Conservation (phyloP, 1,140 invertebrate genomes). For the Scaptomyza hsui region DNA sequence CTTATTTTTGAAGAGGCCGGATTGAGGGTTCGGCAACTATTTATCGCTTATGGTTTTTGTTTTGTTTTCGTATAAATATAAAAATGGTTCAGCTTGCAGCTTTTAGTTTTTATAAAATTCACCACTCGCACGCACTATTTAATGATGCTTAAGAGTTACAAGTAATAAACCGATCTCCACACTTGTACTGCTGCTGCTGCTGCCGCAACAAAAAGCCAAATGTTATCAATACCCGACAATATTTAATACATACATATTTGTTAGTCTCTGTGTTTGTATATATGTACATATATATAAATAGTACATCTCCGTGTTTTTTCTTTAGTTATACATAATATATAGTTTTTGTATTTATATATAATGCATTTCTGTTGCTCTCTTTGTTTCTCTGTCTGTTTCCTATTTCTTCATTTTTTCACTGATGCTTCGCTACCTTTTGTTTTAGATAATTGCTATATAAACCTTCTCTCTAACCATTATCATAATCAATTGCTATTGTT, state of each 20-base stretch:
- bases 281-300: slow-evolving; percentile 69
- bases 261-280: slow-evolving; percentile 22
- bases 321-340: slow-evolving; percentile 76
- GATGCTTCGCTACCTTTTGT: slow-evolving; percentile 2
- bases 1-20: not conserved
- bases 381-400: slow-evolving; percentile 22
- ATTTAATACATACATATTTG: slow-evolving; percentile 35
- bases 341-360: slow-evolving; percentile 67
- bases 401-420: slow-evolving; percentile 23
- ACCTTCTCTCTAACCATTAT: slow-evolving; percentile 56
- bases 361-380: slow-evolving; percentile 68
- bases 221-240: slow-evolving; percentile 46
- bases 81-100: slow-evolving; percentile 72
- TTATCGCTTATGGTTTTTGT: slow-evolving; percentile 31
- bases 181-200: too few species aligned
- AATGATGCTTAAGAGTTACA: slow-evolving; percentile 56
- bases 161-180: slow-evolving; percentile 55
- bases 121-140: slow-evolving; percentile 44
- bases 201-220: slow-evolving; percentile 54
- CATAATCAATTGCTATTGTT: slow-evolving; percentile 64
- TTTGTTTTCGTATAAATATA: slow-evolving; percentile 63
- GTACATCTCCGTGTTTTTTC: slow-evolving; percentile 51
- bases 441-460: slow-evolving; percentile 50
- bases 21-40: slow-evolving; percentile 30
- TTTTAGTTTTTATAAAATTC: slow-evolving; percentile 49